phyloP scores from a whole-genome alignment of 1,140 invertebrate genomes.

The Drosophila lini region DNA sequence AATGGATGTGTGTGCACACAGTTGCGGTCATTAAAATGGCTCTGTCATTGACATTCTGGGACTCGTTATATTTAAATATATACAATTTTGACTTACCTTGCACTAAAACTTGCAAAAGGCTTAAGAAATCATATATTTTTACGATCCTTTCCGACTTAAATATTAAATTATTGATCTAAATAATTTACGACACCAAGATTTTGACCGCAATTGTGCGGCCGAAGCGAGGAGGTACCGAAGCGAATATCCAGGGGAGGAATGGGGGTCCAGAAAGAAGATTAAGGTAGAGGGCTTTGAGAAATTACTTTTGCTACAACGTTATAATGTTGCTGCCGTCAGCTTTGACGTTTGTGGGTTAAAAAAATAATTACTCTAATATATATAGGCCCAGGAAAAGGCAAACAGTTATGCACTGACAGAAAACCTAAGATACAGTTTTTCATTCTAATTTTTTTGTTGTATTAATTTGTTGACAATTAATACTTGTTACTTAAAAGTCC shows the following conservation, averaged over 20 bases:
- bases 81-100: background rate
- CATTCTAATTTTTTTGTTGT: background rate
- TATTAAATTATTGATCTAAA: background rate
- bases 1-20: slow-evolving; percentile 57
- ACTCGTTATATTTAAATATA: background rate
- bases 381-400: slow-evolving; percentile 31
- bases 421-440: background rate
- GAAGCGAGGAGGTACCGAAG: slow-evolving; percentile 9
- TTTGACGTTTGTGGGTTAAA: slow-evolving; percentile 78
- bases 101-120: background rate
- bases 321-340: slow-evolving; percentile 43
- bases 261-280: slow-evolving; percentile 20
- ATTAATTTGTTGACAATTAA: background rate
- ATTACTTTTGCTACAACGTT: slow-evolving; percentile 68
- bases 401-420: slow-evolving; percentile 20
- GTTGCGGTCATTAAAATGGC: slow-evolving; percentile 17
- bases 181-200: background rate
- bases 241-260: background rate
- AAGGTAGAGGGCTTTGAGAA: slow-evolving; percentile 53
- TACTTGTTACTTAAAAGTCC: background rate
- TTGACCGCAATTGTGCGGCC: background rate
- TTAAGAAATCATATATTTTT: background rate
- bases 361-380: slow-evolving; percentile 71
- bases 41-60: background rate
- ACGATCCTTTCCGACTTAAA: background rate